Evolutionary conservation across 2,113 vertebrate genomes (phyloP).

Genomic region (Thunnus maccoyii): DNA sequence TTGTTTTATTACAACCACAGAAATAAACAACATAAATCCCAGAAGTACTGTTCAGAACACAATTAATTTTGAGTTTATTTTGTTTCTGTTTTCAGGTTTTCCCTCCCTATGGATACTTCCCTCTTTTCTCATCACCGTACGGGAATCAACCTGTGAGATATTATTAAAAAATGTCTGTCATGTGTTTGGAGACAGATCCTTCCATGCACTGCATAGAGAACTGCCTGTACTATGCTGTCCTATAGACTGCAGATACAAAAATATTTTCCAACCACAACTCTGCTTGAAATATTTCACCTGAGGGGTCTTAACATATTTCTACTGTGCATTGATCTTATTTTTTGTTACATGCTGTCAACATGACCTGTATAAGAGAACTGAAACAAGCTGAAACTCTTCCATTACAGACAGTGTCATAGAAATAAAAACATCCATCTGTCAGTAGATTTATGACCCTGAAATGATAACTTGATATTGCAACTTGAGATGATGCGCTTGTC

Average conservation of each 20-base stretch:
- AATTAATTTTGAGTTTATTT: neutral
- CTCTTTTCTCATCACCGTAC: constrained; percentile 53
- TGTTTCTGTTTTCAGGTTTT: constrained; percentile 53
- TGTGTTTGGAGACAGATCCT: constrained; percentile 15
- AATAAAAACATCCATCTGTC: constrained; percentile 38
- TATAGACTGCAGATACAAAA: neutral
- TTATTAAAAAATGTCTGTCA: neutral
- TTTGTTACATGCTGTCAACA: constrained; percentile 32
- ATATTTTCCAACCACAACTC: constrained; percentile 20
- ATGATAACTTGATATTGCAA: neutral
- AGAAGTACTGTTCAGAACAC: neutral
- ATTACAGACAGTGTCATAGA: constrained; percentile 27
- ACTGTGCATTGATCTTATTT: neutral
- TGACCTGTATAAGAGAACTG: constrained; percentile 7
- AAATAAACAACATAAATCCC: neutral
- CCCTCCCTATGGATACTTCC: constrained; percentile 64
- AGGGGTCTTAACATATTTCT: constrained; percentile 28
- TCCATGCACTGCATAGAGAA: neutral
- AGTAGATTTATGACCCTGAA: constrained; percentile 50
- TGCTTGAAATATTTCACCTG: constrained; percentile 37
- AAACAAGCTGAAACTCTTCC: constrained; percentile 12
- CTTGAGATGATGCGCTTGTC: too few relatives aligned
- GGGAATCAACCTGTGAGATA: constrained; percentile 70
- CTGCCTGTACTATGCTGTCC: neutral
- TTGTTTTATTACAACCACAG: neutral